Evolutionary conservation across 2,113 vertebrate genomes (phyloP).

Genomic region (Alexandromys fortis): DNA sequence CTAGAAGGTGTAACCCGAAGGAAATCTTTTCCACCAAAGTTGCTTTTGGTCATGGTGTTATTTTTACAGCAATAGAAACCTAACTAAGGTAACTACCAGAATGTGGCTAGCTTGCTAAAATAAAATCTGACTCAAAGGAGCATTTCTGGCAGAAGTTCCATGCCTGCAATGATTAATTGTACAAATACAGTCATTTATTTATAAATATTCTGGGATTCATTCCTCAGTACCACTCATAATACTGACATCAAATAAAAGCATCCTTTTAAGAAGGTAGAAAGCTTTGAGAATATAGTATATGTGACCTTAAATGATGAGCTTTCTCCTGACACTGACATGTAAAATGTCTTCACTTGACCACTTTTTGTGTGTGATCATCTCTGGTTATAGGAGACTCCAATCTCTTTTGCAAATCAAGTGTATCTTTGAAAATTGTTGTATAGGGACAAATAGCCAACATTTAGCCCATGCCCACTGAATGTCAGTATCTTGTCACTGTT

Average conservation of each 20-base stretch:
- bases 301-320: neutral
- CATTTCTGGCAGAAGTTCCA: constrained; percentile 2
- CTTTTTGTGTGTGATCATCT: neutral
- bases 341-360: neutral
- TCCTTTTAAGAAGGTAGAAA: neutral
- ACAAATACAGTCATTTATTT: constrained; percentile 48
- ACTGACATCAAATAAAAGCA: constrained; percentile 13
- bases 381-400: neutral
- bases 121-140: neutral
- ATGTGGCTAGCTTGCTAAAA: neutral
- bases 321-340: neutral
- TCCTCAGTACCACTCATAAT: neutral
- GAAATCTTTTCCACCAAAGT: neutral
- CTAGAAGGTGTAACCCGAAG: neutral
- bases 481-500: neutral
- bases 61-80: neutral
- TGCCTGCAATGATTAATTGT: neutral
- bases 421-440: neutral
- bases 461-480: neutral
- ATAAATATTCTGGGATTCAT: constrained; percentile 8
- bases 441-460: neutral
- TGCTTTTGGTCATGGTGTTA: neutral
- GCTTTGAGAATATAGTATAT: neutral
- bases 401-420: constrained; percentile 6
- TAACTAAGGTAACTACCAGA: neutral